Percentiles rank a stretch among this genome's conserved stretches.
phyloP scores from a whole-genome alignment of 2,797 vertebrate species.

The Telmatherina bonti region DNA sequence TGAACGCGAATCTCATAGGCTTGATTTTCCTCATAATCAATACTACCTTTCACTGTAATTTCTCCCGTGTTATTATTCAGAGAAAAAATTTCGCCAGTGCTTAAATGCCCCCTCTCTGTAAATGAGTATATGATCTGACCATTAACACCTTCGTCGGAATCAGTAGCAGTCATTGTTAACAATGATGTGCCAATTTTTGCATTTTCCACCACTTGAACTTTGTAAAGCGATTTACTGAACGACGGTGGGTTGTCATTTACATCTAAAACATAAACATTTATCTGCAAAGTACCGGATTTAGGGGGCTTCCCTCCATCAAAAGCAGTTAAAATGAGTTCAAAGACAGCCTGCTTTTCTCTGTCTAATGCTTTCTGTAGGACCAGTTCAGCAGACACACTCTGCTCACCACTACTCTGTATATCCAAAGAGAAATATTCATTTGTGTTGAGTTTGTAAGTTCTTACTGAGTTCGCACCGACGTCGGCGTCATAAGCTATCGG shows the following conservation, averaged over 20 bases:
- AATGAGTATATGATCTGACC: conserved; percentile 72
- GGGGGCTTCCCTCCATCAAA: conserved; percentile 84
- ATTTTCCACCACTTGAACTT: conserved; percentile 81
- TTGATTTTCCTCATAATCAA: conserved; percentile 75
- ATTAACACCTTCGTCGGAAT: conserved; percentile 75
- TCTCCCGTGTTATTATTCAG: conserved; percentile 67
- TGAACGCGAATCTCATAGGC: conserved; percentile 75
- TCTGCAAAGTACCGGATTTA: conserved; percentile 69
- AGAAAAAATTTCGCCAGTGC: conserved; percentile 49
- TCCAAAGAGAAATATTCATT: conserved; percentile 79
- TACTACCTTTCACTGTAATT: conserved; percentile 62
- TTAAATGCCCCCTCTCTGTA: conserved; percentile 52
- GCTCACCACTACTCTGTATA: conserved; percentile 62
- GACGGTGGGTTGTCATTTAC: conserved; percentile 83
- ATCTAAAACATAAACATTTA: conserved; percentile 81
- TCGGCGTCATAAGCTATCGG: conserved; percentile 75
- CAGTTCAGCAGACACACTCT: conserved; percentile 78
- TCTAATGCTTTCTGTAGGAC: conserved; percentile 82
- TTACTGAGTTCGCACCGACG: conserved; percentile 67
- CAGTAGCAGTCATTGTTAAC: conserved; percentile 67
- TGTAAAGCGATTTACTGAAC: conserved; percentile 78
- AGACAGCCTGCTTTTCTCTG: conserved; percentile 74
- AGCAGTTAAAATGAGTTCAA: conserved; percentile 77
- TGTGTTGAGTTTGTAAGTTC: conserved; percentile 74
- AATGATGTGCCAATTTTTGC: conserved; percentile 20